Conservation (phyloP, 2,797 vertebrate genomes). For the Crocidura indochinensis region DNA sequence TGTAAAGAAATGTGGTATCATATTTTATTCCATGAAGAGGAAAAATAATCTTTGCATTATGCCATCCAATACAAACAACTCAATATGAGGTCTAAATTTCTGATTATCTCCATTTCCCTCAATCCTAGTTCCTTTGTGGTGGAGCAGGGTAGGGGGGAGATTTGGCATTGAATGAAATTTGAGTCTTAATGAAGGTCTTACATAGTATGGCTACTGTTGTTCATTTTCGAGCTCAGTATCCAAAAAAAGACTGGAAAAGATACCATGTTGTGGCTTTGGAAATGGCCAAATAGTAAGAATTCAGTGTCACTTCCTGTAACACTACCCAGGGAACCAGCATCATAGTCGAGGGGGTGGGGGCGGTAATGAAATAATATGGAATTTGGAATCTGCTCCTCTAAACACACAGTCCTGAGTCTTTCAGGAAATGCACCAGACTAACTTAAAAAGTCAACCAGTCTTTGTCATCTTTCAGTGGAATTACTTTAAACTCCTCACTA, state of each 20-base stretch:
- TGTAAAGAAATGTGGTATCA: constrained; percentile 69
- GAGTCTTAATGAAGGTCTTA: not conserved
- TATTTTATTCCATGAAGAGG: constrained; percentile 80
- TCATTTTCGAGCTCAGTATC: constrained; percentile 13
- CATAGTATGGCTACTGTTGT: constrained; percentile 4
- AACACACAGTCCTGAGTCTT: not conserved
- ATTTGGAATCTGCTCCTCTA: not conserved
- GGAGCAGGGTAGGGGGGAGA: no score
- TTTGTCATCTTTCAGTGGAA: constrained; percentile 11
- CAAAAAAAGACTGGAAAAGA: not conserved
- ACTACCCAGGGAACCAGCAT: not conserved
- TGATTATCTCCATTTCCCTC: constrained; percentile 69
- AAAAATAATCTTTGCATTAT: constrained; percentile 63
- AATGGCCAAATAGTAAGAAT: constrained; percentile 58
- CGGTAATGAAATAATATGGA: not conserved
- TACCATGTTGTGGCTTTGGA: constrained; percentile 43
- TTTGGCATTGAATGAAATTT: constrained; percentile 67
- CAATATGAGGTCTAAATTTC: constrained; percentile 60
- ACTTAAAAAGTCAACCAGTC: not conserved
- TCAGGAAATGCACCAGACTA: not conserved
- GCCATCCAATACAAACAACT: constrained; percentile 81
- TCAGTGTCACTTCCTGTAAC: constrained; percentile 76
- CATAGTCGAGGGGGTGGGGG: not conserved
- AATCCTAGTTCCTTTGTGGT: constrained; percentile 11
- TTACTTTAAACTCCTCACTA: not conserved